Evolutionary conservation across 2,888 invertebrate species (phyloP), one percentile per base, ranked within the genome.

Genomic region (Watsonalla cultraria): DNA sequence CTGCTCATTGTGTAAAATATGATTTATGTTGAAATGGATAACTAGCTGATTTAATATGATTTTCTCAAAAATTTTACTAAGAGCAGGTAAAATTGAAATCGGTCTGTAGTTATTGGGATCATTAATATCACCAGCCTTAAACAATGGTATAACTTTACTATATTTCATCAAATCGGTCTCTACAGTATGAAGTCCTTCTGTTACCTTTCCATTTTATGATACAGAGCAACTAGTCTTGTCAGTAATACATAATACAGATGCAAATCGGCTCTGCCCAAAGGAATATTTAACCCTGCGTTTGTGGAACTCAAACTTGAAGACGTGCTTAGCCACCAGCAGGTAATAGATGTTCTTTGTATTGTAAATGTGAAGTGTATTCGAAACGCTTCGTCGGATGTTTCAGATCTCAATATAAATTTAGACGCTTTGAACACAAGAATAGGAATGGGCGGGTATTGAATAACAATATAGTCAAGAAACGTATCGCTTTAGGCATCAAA

Each of bases 191-290:
- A 24, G 24, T 24, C 24, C 4, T 24, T 24, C 24, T 24, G 24
- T 24, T 24, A 24, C 24, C 24, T 24, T 24, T 24, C 24, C 4
- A 4, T 11, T 42, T 11, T 8, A 11, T 42, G 11, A 37, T 42
- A 2, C 8, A 5, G 64, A 60, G 62, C 59, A 71, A 68, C 63
- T 65, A 65, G 66, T 71, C 66, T 70, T 64, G 70, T 68, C 63
- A 65, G 71, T 65, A 71, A 74, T 74, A 74, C 72, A 76, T 68
- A 72, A 74, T 74, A 74, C 72, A 76, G 69, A 78, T 80, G 77
- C 75, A 78, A 78, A 78, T 79, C 62, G 59, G 56, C 64, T 62
- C 57, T 53, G 71, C 66, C 75, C 66, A 75, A 70, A 74, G 75
- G 70, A 74, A 75, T 73, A 72, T 74, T 76, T 76, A 74, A 66